These are phyloP conservation scores for Microtus pennsylvanicus DNA, from an alignment of 2,113 vertebrate genomes.

Conservation along the genomic window DNA sequence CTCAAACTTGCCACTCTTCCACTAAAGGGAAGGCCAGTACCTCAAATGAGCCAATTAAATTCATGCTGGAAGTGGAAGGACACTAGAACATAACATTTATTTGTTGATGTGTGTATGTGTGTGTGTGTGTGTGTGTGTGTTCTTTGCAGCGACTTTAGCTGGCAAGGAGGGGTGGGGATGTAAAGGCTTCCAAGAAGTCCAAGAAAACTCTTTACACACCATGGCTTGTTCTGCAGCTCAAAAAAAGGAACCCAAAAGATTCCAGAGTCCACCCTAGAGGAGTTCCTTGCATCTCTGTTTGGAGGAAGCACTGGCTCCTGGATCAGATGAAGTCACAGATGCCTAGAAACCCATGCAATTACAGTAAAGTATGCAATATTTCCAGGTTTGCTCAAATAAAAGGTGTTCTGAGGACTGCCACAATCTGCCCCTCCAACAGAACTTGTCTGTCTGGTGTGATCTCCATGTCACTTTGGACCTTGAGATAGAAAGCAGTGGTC, in stretches of 20 bases:
- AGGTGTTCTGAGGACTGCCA: not conserved
- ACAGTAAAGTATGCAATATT: not conserved
- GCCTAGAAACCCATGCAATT: not conserved
- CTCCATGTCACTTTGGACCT: not conserved
- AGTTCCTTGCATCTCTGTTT: not conserved
- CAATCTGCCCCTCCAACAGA: too few relatives aligned
- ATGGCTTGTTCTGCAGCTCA: not conserved
- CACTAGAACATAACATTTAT: too few relatives aligned
- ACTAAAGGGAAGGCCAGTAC: rapidly evolving
- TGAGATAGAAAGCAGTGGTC: not conserved
- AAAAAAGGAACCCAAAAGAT: not conserved
- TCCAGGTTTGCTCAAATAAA: not conserved
- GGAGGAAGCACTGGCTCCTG: not conserved
- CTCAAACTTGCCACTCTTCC: not conserved
- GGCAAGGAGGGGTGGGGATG: not conserved
- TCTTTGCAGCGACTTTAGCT: not conserved
- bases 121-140: not conserved
- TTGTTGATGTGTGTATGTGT: not conserved
- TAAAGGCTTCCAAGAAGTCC: not conserved
- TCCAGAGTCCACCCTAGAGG: not conserved
- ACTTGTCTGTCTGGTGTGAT: not conserved
- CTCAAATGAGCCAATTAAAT: not conserved
- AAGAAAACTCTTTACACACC: not conserved
- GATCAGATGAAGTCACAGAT: not conserved
- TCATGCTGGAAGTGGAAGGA: not conserved